Base-by-base conservation (phyloP, 2,113 vertebrate genomes). In the Formicarius rufipectus region DNA sequence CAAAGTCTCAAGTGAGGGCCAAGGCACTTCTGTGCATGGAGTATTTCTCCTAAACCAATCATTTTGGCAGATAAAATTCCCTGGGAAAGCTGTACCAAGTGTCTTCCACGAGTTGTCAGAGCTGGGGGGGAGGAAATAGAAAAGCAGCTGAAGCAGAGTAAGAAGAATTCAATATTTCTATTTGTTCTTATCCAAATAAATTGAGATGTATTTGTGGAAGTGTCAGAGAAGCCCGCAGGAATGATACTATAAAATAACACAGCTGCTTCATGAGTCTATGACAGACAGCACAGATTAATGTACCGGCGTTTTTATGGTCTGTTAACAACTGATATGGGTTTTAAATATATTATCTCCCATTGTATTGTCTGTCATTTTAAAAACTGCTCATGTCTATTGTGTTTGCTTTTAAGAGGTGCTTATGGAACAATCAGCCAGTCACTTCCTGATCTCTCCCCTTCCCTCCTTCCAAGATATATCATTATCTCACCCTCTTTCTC, bases 281-380 rank as follows among this genome's bases (percentile, higher is more conserved):
- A 98, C 96, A 97, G 98, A 96, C 98, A 97, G 97, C 89, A 64
- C 59, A 96, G 98, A 98, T 98, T 97, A 98, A 98, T 98, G 97
- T 84, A 96, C 95, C 90, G 59, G 97, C 95, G 40, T 97, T 97
- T 98, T 98, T 98, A 98, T 96, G 98, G 98, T 98, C 98, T 98
- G 97, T 98, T 98, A 98, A 98, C 97, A 97, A 96, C 96, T 97
- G 98, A 98, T 98, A 98, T 86, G 97, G 96, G 97, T 97, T 98
- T 98, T 97, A 98, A 98, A 98, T 98, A 97, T 98, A 98, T 98
- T 98, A 97, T 98, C 98, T 98, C 67, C 96, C 95, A 89, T 97
- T 97, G 97, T 96, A 97, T 97, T 96, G 97, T 97, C 97, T 97
- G 97, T 98, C 98, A 97, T 96, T 97, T 97, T 45, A 91, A 95